A percentile compares a stretch with the other conserved stretches of the same genome.
Evolutionary conservation across 2,888 invertebrate species (phyloP).

Genomic region (Cosmorhoe ocellata): DNA sequence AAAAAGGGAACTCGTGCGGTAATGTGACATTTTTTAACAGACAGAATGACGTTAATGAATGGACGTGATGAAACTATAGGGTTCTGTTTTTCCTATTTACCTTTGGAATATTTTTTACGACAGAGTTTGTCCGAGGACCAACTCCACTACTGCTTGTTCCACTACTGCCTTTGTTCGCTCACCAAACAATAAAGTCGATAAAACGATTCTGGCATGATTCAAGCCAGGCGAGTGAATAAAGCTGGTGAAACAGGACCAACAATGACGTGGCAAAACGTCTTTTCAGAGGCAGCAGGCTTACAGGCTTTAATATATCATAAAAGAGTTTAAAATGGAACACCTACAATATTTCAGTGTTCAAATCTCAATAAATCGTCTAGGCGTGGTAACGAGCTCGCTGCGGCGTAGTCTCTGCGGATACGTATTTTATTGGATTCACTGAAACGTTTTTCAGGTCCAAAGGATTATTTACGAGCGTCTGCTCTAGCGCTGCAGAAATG

Average conservation of each 20-base stretch:
- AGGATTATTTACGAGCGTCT: slow-evolving; percentile 81
- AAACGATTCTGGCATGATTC: slow-evolving; percentile 2
- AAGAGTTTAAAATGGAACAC: slow-evolving; percentile 76
- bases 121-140: too few species aligned
- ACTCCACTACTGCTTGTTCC: too few species aligned
- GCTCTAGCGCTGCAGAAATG: slow-evolving; percentile 74
- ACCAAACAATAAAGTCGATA: not conserved
- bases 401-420: slow-evolving; percentile 81
- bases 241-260: slow-evolving; percentile 7
- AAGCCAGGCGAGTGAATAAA: slow-evolving; percentile 11
- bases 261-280: slow-evolving; percentile 17
- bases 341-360: slow-evolving; percentile 81
- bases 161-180: not conserved
- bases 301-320: slow-evolving; percentile 50
- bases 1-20: too few species aligned
- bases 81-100: too few species aligned
- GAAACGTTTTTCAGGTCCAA: slow-evolving; percentile 81
- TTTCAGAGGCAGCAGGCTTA: slow-evolving; percentile 14
- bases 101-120: too few species aligned
- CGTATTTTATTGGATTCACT: slow-evolving; percentile 82
- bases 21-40: too few species aligned
- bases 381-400: slow-evolving; percentile 81
- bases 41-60: too few species aligned
- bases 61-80: too few species aligned
- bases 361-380: slow-evolving; percentile 82